Conservation (phyloP, 2,888 invertebrate species). For the Drosophila limbata region DNA sequence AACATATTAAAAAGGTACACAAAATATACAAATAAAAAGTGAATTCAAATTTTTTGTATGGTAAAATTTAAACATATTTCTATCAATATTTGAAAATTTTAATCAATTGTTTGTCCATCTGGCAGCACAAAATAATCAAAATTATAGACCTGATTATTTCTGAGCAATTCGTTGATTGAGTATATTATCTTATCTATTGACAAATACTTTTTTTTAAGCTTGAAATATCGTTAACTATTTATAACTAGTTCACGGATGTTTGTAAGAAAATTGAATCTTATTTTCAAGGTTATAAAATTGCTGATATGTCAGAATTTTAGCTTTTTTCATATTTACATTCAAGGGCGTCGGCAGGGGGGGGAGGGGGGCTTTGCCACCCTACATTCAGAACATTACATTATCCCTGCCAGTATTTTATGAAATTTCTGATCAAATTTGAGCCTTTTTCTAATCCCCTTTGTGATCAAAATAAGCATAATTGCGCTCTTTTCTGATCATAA, state of each 20-base stretch:
- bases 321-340: neutral
- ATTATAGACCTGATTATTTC: neutral
- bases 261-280: neutral
- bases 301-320: neutral
- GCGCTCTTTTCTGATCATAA: no score
- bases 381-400: no score
- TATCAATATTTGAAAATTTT: neutral
- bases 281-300: neutral
- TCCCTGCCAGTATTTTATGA: no score
- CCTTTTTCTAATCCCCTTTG: no score
- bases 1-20: no score
- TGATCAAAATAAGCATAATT: no score
- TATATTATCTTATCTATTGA: conserved; percentile 9
- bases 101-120: neutral
- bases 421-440: no score
- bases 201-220: neutral
- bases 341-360: no score
- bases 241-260: neutral
- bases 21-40: neutral
- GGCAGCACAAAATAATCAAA: neutral
- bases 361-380: no score
- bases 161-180: neutral
- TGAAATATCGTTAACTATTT: neutral
- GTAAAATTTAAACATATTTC: neutral
- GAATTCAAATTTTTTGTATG: no score